Percentiles rank a stretch among this genome's conserved stretches.
Conservation (phyloP, 2,888 invertebrate genomes). For the Brachyopa scutellaris region DNA sequence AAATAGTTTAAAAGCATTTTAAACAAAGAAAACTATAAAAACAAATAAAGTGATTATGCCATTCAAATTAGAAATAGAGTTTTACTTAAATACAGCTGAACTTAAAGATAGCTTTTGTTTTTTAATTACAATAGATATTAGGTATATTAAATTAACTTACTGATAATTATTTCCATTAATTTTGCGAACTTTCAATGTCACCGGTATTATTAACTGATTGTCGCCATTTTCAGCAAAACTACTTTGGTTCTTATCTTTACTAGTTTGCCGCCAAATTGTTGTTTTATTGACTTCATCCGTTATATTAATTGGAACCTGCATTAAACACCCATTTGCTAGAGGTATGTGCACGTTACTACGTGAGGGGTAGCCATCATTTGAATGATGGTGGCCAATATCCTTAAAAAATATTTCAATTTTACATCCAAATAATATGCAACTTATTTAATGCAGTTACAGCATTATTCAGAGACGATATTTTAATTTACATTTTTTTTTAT, state of each 20-base stretch:
- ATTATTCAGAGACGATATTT: background rate
- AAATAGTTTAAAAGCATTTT: background rate
- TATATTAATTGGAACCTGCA: constrained; percentile 92
- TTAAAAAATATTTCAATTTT: constrained; percentile 76
- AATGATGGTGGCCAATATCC: constrained; percentile 78
- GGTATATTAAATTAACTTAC: constrained; percentile 77
- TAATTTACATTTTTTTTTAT: background rate
- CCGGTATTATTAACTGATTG: constrained; percentile 79
- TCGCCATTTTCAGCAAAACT: constrained; percentile 72
- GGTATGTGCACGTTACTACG: constrained; percentile 84
- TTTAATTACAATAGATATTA: background rate
- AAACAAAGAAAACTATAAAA: background rate
- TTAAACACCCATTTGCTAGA: constrained; percentile 93
- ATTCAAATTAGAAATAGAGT: background rate
- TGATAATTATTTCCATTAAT: constrained; percentile 79
- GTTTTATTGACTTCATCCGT: constrained; percentile 96
- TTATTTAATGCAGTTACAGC: constrained; percentile 1
- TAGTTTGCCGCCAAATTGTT: constrained; percentile 96
- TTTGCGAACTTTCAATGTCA: constrained; percentile 80
- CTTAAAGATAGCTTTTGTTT: background rate
- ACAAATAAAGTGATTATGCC: background rate
- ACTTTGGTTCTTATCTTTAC: constrained; percentile 83
- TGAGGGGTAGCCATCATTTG: constrained; percentile 81
- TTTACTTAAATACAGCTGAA: too few species aligned
- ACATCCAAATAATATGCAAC: constrained; percentile 25